Percentiles rank a stretch among this genome's conserved stretches.
These are phyloP conservation scores for Periophthalmus magnuspinnatus DNA, from an alignment of 2,797 vertebrate species.

Conservation along the genomic window DNA sequence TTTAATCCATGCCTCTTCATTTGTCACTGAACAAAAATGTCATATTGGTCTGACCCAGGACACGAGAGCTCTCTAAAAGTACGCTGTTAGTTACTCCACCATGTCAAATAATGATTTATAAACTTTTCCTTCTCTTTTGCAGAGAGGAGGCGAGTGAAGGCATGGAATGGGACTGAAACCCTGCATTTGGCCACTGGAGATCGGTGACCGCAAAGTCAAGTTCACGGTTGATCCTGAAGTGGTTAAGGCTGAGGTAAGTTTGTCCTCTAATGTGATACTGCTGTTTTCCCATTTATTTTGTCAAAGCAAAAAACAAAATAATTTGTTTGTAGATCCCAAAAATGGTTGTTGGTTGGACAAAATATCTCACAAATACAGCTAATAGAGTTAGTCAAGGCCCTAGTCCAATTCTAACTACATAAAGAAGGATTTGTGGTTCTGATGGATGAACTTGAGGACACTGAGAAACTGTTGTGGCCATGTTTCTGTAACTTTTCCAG, in stretches of 20 bases:
- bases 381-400: not conserved
- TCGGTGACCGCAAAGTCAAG: not conserved
- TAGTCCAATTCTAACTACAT: not conserved
- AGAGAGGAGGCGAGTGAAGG: conserved; percentile 4
- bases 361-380: not conserved
- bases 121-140: not conserved
- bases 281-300: not conserved
- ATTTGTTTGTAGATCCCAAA: not conserved
- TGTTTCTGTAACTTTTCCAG: not conserved
- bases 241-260: conserved; percentile 12
- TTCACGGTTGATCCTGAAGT: conserved; percentile 12
- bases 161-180: conserved; percentile 8
- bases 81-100: not conserved
- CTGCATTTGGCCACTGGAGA: not conserved
- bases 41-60: not conserved
- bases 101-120: not conserved
- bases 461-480: not conserved
- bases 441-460: not conserved
- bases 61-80: not conserved
- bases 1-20: not conserved
- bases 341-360: not conserved
- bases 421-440: not conserved
- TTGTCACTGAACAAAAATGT: not conserved
- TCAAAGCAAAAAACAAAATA: too few species aligned
- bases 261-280: not conserved